phyloP scores from a whole-genome alignment of 2,888 invertebrate species.

The Lithophane socia region DNA sequence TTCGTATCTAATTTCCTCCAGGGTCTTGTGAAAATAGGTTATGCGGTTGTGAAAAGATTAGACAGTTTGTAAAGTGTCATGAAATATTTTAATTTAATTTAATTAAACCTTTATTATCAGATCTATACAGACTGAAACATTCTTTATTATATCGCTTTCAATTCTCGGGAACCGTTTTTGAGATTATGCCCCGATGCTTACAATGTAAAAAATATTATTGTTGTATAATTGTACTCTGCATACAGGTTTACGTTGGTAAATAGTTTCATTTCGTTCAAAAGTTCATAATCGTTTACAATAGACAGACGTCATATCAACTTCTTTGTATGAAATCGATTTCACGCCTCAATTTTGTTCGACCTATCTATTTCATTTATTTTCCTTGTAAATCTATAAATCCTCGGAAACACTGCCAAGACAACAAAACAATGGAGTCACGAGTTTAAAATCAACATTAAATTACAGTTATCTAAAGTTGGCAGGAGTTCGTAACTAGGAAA shows the following conservation, averaged over 20 bases:
- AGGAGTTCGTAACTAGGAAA: slow-evolving; percentile 72
- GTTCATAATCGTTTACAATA: not conserved
- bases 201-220: not conserved
- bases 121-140: too few species aligned
- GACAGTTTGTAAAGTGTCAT: not conserved
- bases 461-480: slow-evolving; percentile 69
- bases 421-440: slow-evolving; percentile 55
- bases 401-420: slow-evolving; percentile 21
- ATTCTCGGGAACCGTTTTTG: not conserved
- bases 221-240: not conserved
- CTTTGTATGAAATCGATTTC: not conserved
- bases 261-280: not conserved
- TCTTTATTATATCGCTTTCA: not conserved
- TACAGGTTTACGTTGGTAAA: not conserved
- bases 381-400: not conserved
- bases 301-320: not conserved
- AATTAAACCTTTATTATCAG: too few species aligned
- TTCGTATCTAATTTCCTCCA: not conserved
- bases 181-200: not conserved
- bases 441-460: slow-evolving; percentile 60
- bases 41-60: not conserved
- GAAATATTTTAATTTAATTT: not conserved
- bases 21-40: not conserved
- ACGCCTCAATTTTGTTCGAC: not conserved
- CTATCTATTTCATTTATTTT: slow-evolving; percentile 18